These are phyloP conservation scores for Gambelia wislizenii DNA, from an alignment of 2,797 vertebrate species.

Conservation along the genomic window DNA sequence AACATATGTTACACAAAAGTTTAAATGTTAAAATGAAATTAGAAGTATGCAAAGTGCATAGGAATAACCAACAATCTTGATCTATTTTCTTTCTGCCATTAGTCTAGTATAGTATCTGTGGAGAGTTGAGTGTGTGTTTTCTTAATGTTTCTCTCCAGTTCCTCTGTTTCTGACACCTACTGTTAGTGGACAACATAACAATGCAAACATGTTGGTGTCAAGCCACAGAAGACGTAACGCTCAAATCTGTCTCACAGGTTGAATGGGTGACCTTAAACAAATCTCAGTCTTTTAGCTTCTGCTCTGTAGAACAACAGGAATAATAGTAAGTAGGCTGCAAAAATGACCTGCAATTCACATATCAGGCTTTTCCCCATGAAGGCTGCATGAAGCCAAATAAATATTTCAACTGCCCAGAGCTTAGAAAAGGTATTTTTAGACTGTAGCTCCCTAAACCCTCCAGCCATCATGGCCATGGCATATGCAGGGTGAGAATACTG, in stretches of 20 bases:
- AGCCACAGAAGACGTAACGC: neutral
- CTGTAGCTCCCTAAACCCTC: neutral
- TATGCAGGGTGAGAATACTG: neutral
- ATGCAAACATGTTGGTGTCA: neutral
- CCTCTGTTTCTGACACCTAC: conserved; percentile 20
- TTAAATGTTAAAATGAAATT: conserved; percentile 45
- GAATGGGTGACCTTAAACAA: neutral
- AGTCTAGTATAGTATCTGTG: neutral
- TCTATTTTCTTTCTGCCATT: conserved; percentile 33
- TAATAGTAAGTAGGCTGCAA: neutral
- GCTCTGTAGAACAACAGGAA: neutral
- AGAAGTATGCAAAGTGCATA: conserved; percentile 29
- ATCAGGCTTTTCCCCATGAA: neutral
- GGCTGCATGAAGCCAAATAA: neutral
- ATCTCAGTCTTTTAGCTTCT: neutral
- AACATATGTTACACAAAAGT: neutral
- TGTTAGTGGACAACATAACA: neutral
- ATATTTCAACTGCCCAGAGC: neutral
- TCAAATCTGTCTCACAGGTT: conserved; percentile 13
- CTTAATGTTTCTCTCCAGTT: neutral
- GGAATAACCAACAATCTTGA: conserved; percentile 4
- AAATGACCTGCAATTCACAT: neutral
- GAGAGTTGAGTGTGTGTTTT: conserved; percentile 2
- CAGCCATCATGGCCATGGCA: neutral
- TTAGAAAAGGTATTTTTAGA: neutral